A percentile compares a stretch with the other conserved stretches of the same genome.
These are phyloP conservation scores for Eutolmus rufibarbis DNA, from an alignment of 2,888 invertebrate species.

Conservation along the genomic window DNA sequence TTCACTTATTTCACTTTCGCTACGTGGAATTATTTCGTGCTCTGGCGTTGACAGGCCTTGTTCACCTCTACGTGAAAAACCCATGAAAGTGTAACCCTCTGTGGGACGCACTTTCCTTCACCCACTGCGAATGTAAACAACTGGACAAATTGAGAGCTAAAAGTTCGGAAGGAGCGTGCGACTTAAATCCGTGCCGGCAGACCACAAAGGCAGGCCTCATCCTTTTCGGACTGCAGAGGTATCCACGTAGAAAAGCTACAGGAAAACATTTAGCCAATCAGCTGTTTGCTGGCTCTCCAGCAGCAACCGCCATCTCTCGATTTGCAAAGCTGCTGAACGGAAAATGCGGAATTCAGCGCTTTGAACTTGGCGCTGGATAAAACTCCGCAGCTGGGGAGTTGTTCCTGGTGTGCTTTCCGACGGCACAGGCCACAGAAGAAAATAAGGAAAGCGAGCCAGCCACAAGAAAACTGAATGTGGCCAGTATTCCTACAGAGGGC, in stretches of 20 bases:
- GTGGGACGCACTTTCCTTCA: neutral
- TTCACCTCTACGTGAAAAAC: neutral
- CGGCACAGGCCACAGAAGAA: slow-evolving; percentile 21
- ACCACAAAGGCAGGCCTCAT: neutral
- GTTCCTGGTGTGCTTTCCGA: neutral
- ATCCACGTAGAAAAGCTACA: neutral
- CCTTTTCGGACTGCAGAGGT: neutral
- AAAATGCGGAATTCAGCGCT: slow-evolving; percentile 11
- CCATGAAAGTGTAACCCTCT: neutral
- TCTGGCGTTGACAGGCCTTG: neutral
- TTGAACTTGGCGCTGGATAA: neutral
- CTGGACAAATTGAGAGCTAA: neutral
- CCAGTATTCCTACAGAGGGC: slow-evolving; percentile 45
- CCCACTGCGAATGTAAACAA: neutral
- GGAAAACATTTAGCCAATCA: neutral
- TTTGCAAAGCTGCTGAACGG: neutral
- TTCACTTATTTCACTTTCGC: neutral
- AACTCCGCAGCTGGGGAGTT: neutral
- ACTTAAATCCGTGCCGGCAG: neutral
- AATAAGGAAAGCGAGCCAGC: slow-evolving; percentile 30
- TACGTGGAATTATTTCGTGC: neutral
- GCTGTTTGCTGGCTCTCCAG: neutral
- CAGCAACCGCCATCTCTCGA: neutral
- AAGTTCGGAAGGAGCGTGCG: neutral
- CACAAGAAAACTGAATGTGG: slow-evolving; percentile 16